Base-by-base conservation (phyloP, 2,888 invertebrate genomes). In the Ctena decussata region DNA sequence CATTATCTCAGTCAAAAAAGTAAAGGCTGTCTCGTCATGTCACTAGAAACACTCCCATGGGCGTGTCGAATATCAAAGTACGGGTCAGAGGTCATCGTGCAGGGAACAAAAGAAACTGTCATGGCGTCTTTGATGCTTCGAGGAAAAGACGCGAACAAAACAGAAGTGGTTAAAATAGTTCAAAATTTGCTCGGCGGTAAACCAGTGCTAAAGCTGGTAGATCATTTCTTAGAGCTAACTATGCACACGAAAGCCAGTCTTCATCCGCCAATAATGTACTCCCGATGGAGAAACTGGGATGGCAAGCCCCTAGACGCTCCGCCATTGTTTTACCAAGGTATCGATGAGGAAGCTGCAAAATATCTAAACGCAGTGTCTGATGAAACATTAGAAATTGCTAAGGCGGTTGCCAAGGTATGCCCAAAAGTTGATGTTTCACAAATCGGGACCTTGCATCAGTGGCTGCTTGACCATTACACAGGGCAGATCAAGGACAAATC, bases 1-100 rank as follows among this genome's bases (percentile, higher is more conserved):
- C 79, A 87, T 37, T 82, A 87, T 39, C 80, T 90, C 32, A 86
- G 86, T 32, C 80, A 84, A 11, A 73, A 79, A 24, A 89, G 85
- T 0, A 78, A 78, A 24, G 39, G 77, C 21, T 82, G 84, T 60
- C 83, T 83, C 57, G 76, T 93, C 8, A 77, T 92, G 46, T 87
- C 88, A 21, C 89, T 90, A 49, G 91, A 90, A 73, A 87, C 92
- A 2, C 85, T 91, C 11, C 92, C 92, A 15, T 92, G 90, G 91
- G 92, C 91, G 0, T 91, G 91, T 60, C 86, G 92, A 12, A 87
- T 92, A 44, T 70, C 46, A 18, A 86, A 86, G 32, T 92, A 89
- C 65, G 91, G 91, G 21, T 49, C 79, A 41, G 73, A 78, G 27
- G 91, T 84, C 18, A 81, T 89, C 12, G 83, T 91, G 6, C 74